A percentile compares a stretch with the other conserved stretches of the same genome.
These are phyloP conservation scores for Chrysemys picta DNA, from an alignment of 2,113 vertebrate species.

Conservation along the genomic window DNA sequence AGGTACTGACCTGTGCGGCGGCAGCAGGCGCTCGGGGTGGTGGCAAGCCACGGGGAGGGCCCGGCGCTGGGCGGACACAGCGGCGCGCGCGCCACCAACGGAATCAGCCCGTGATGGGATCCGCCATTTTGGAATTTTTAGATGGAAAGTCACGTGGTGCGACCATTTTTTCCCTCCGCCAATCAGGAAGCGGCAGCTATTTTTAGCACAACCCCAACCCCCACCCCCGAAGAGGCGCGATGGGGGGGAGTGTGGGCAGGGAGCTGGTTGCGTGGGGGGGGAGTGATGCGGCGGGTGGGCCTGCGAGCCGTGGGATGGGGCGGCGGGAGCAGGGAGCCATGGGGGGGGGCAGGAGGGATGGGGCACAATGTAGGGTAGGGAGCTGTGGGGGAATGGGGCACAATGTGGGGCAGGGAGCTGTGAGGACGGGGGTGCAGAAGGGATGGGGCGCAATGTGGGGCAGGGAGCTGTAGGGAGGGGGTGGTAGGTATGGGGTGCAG, in stretches of 20 bases:
- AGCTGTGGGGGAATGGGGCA: no score
- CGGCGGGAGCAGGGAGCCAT: no score
- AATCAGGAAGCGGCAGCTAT: slow-evolving; percentile 55
- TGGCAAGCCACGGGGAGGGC: background rate
- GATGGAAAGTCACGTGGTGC: slow-evolving; percentile 55
- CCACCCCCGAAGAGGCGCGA: rapidly evolving
- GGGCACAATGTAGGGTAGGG: no score
- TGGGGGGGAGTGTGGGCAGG: background rate
- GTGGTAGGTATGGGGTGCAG: no score
- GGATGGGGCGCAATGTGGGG: no score
- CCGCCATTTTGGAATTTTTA: slow-evolving; percentile 72
- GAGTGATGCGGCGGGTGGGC: no score
- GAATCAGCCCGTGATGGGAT: slow-evolving; percentile 65
- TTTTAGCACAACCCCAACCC: slow-evolving; percentile 2
- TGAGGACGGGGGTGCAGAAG: no score
- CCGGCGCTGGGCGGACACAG: slow-evolving; percentile 2
- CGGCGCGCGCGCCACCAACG: slow-evolving; percentile 54
- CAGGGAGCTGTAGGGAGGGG: no score
- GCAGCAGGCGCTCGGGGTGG: background rate
- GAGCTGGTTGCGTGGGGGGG: no score
- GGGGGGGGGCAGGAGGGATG: no score
- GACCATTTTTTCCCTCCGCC: slow-evolving; percentile 19
- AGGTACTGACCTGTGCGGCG: slow-evolving; percentile 33
- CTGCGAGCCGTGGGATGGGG: no score
- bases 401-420: no score